phyloP scores from a whole-genome alignment of 2,113 vertebrate genomes.

The Oncorhynchus masou region DNA sequence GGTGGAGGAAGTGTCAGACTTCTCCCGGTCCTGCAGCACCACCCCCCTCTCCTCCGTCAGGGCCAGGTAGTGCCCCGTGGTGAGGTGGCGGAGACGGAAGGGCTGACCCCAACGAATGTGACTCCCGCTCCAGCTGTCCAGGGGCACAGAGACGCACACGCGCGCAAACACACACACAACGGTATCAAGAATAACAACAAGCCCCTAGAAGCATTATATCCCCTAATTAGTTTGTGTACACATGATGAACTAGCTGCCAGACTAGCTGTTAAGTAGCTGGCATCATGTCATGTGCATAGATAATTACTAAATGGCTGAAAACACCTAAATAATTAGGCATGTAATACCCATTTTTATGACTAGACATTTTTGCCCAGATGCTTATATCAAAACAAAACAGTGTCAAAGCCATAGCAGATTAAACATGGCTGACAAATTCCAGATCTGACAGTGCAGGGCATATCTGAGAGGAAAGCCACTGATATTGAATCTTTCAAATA shows the following conservation, averaged over 20 bases:
- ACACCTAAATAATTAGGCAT: slow-evolving; percentile 31
- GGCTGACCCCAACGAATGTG: slow-evolving; percentile 94
- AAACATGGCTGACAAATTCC: slow-evolving; percentile 17
- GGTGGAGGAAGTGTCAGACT: slow-evolving; percentile 86
- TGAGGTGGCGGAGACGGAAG: slow-evolving; percentile 92
- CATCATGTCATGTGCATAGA: slow-evolving; percentile 13
- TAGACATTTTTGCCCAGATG: background rate
- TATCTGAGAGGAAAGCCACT: background rate
- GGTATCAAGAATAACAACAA: slow-evolving; percentile 6
- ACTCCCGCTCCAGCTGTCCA: slow-evolving; percentile 91
- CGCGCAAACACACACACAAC: background rate
- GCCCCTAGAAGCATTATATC: slow-evolving; percentile 11
- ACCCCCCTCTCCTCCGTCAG: slow-evolving; percentile 88
- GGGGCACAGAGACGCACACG: background rate
- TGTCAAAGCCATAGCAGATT: background rate
- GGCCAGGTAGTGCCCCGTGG: slow-evolving; percentile 91
- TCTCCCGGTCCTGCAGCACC: slow-evolving; percentile 84
- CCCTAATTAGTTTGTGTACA: slow-evolving; percentile 45
- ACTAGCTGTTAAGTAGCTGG: slow-evolving; percentile 43
- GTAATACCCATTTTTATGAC: slow-evolving; percentile 14
- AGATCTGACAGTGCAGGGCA: slow-evolving; percentile 7
- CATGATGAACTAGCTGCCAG: slow-evolving; percentile 9
- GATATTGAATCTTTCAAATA: slow-evolving; percentile 1
- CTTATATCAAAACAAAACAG: slow-evolving; percentile 9
- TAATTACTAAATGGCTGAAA: slow-evolving; percentile 44